phyloP scores from a whole-genome alignment of 2,113 vertebrate genomes.

The Petaurus breviceps region DNA sequence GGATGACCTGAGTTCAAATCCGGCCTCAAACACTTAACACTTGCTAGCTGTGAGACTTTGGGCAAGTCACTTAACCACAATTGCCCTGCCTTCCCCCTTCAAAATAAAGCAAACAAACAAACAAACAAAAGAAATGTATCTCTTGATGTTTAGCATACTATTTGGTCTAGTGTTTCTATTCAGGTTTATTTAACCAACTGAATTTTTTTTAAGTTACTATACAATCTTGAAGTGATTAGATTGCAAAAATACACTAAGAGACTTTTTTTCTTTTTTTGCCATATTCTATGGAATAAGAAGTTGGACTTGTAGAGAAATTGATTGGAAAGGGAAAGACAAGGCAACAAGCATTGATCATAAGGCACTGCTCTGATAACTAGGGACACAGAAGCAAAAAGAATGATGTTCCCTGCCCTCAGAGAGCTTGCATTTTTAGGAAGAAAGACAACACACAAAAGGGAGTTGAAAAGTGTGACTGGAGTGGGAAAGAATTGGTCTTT shows the following conservation, averaged over 20 bases:
- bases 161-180: background rate
- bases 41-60: too few relatives aligned
- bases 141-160: background rate
- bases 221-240: slow-evolving; percentile 16
- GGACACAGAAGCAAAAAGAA: background rate
- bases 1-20: too few relatives aligned
- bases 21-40: too few relatives aligned
- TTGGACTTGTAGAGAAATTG: background rate
- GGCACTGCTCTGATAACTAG: background rate
- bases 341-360: background rate
- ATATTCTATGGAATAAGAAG: background rate
- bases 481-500: background rate
- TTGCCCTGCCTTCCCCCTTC: too few relatives aligned
- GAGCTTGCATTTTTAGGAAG: background rate
- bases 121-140: background rate
- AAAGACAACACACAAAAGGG: background rate
- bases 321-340: background rate
- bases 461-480: background rate
- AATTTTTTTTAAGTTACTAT: background rate
- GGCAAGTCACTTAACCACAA: too few relatives aligned
- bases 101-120: too few relatives aligned
- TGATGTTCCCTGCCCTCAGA: background rate
- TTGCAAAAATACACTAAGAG: slow-evolving; percentile 32
- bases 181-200: background rate
- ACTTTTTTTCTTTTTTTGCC: background rate